Evolutionary conservation across 2,888 invertebrate species (phyloP).

Genomic region (Pardosa pseudoannulata): DNA sequence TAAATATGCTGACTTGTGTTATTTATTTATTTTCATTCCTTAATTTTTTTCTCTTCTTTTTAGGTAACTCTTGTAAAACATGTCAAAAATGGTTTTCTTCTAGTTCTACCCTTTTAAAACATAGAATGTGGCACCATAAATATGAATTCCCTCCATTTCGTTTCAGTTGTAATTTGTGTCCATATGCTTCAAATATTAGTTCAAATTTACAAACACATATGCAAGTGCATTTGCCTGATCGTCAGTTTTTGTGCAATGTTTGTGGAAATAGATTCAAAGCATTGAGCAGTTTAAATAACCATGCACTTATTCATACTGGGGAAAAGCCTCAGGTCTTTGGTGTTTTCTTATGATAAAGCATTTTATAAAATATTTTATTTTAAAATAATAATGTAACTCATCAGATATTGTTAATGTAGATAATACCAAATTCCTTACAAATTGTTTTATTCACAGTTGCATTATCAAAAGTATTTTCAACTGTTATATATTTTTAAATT

Average conservation of each 20-base stretch:
- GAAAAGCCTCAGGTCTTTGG: constrained; percentile 24
- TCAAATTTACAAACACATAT: constrained; percentile 35
- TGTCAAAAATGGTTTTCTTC: constrained; percentile 51
- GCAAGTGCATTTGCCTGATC: constrained; percentile 32
- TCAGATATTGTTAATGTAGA: too few relatives aligned
- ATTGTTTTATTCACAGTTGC: too few relatives aligned
- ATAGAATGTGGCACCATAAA: constrained; percentile 52
- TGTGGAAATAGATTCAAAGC: constrained; percentile 63
- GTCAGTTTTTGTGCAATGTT: constrained; percentile 23
- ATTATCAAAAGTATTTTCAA: too few relatives aligned
- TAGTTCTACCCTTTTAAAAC: constrained; percentile 21
- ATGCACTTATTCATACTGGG: constrained; percentile 46
- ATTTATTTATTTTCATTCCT: too few relatives aligned
- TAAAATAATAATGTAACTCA: too few relatives aligned
- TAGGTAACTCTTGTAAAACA: constrained; percentile 26
- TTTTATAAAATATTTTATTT: too few relatives aligned
- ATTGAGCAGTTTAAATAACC: constrained; percentile 39
- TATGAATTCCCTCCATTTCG: constrained; percentile 29
- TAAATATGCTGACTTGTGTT: too few relatives aligned
- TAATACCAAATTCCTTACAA: too few relatives aligned
- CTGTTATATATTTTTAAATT: too few relatives aligned
- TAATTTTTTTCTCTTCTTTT: background rate
- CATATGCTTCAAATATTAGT: constrained; percentile 49
- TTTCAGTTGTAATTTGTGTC: constrained; percentile 36
- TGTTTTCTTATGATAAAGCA: background rate